Conservation (phyloP, 2,888 invertebrate genomes). For the Malacosoma neustria region DNA sequence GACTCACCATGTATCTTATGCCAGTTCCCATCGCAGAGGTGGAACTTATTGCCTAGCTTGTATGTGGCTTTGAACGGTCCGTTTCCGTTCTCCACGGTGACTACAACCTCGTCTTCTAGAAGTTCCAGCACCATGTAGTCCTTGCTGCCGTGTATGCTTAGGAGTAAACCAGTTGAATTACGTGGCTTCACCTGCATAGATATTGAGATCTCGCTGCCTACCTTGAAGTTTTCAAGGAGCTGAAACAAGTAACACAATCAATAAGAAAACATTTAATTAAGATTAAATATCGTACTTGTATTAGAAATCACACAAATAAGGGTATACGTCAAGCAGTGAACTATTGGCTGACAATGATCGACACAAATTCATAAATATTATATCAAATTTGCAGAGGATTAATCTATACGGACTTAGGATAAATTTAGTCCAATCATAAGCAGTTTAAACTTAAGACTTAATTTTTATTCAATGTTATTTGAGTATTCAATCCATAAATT, state of each 20-base stretch:
- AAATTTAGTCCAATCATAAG: background rate
- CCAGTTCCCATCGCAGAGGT: slow-evolving; percentile 97
- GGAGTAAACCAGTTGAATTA: slow-evolving; percentile 86
- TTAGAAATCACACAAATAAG: too few relatives aligned
- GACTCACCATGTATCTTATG: slow-evolving; percentile 85
- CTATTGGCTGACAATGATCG: too few relatives aligned
- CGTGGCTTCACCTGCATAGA: slow-evolving; percentile 91
- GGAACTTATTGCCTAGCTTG: slow-evolving; percentile 77
- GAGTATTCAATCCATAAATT: too few relatives aligned
- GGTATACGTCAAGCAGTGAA: too few relatives aligned
- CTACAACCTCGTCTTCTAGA: slow-evolving; percentile 87
- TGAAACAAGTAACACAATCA: slow-evolving; percentile 24
- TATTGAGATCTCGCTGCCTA: slow-evolving; percentile 86
- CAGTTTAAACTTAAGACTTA: background rate
- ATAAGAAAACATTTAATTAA: too few relatives aligned
- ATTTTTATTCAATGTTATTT: too few relatives aligned
- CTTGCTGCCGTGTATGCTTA: slow-evolving; percentile 87
- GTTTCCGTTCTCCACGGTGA: slow-evolving; percentile 88
- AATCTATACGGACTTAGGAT: too few relatives aligned
- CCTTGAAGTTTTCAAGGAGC: slow-evolving; percentile 82
- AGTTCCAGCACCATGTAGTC: slow-evolving; percentile 93
- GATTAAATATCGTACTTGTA: too few relatives aligned
- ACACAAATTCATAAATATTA: too few relatives aligned
- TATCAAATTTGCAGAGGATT: too few relatives aligned
- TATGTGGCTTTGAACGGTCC: slow-evolving; percentile 86